Evolutionary conservation across 2,888 invertebrate species (phyloP).

Genomic region (Spatulosminthurus flaviceps): DNA sequence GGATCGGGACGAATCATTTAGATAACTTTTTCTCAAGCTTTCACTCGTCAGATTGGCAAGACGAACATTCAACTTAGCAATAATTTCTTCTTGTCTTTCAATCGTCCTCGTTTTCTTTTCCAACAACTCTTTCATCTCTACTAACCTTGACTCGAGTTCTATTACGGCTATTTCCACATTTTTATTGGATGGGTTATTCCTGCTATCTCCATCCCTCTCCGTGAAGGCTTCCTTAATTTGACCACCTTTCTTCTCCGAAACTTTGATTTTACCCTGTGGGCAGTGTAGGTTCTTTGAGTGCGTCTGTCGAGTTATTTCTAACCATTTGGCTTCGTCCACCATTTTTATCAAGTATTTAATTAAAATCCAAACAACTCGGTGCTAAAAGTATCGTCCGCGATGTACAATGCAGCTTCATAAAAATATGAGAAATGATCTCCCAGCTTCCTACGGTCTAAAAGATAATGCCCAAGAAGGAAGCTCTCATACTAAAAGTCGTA

Average conservation of each 20-base stretch:
- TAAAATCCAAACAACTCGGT: background rate
- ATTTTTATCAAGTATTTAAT: conserved; percentile 16
- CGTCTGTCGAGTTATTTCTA: background rate
- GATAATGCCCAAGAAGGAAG: conserved; percentile 7
- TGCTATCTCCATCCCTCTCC: background rate
- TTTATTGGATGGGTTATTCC: background rate
- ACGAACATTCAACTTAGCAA: conserved; percentile 5
- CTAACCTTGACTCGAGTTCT: background rate
- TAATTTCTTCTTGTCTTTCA: conserved; percentile 5
- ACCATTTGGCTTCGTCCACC: conserved; percentile 28
- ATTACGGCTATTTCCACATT: background rate
- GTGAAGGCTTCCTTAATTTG: background rate
- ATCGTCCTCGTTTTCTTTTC: conserved; percentile 14
- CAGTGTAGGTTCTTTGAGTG: conserved; percentile 13
- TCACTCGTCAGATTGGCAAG: background rate
- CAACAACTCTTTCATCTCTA: background rate
- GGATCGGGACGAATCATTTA: background rate
- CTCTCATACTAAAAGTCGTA: background rate
- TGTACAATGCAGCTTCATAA: background rate
- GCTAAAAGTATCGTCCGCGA: background rate
- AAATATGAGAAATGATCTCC: conserved; percentile 4
- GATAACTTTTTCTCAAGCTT: conserved; percentile 5
- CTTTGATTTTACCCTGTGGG: conserved; percentile 11
- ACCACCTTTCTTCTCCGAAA: conserved; percentile 20
- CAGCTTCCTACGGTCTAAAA: background rate